Conservation (phyloP, 2,113 vertebrate species). For the Perognathus longimembris region DNA sequence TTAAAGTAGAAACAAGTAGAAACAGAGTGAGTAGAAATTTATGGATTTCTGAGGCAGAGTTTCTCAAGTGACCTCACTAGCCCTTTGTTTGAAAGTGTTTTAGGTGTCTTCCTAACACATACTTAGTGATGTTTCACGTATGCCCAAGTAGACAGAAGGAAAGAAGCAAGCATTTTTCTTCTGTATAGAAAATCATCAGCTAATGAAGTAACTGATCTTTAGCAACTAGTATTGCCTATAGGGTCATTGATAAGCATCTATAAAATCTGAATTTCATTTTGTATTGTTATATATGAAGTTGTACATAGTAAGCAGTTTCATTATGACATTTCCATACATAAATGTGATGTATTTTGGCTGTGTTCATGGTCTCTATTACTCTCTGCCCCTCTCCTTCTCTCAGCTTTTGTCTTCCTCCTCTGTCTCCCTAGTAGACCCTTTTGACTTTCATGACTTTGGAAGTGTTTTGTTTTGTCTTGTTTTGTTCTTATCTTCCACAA, state of each 20-base stretch:
- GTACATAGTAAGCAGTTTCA: no score
- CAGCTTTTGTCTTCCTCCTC: no score
- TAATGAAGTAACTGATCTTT: background rate
- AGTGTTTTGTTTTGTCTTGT: no score
- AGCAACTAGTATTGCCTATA: background rate
- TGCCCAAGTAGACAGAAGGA: background rate
- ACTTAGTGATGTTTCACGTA: background rate
- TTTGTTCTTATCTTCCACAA: no score
- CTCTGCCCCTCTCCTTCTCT: no score
- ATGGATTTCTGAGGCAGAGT: background rate
- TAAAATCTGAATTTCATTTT: background rate
- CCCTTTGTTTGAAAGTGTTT: background rate
- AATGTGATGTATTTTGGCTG: no score
- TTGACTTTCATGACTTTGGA: no score
- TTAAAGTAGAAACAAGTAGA: background rate
- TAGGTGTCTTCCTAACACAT: background rate
- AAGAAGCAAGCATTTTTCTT: background rate
- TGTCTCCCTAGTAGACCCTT: no score
- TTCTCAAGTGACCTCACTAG: background rate
- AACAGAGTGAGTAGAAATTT: conserved; percentile 28
- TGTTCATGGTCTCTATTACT: no score
- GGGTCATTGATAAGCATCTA: background rate
- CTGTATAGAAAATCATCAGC: background rate
- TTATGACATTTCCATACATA: no score
- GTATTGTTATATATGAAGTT: background rate